Percentiles rank a stretch among this genome's conserved stretches.
Conservation (phyloP, 2,888 invertebrate genomes). For the Temnothorax rugatulus region DNA sequence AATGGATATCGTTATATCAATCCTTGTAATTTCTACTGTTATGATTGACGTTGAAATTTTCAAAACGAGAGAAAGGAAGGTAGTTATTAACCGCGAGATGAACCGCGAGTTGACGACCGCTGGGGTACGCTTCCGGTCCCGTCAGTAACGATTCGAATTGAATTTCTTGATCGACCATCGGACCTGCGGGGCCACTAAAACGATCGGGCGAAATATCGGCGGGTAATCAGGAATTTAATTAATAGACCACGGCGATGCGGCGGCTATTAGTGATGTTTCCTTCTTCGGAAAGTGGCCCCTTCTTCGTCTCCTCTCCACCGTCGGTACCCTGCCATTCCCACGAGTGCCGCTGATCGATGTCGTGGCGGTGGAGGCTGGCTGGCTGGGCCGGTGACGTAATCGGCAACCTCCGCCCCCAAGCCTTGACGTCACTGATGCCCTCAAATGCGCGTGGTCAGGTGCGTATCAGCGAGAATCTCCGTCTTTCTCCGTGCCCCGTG, state of each 20-base stretch:
- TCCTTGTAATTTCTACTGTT: not conserved
- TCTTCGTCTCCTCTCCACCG: conserved; percentile 24
- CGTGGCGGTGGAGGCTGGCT: conserved; percentile 75
- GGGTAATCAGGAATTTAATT: conserved; percentile 74
- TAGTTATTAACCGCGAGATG: conserved; percentile 5
- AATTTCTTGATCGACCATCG: conserved; percentile 45
- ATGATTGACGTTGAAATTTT: not conserved
- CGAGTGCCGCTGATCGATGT: conserved; percentile 73
- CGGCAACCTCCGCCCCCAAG: conserved; percentile 80
- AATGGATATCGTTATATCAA: not conserved
- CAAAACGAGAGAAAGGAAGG: not conserved
- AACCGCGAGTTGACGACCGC: not conserved
- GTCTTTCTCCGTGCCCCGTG: conserved; percentile 19
- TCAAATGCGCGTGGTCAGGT: conserved; percentile 81
- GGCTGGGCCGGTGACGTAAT: conserved; percentile 83
- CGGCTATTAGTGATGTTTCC: conserved; percentile 74
- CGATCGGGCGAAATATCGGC: conserved; percentile 57
- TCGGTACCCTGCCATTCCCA: conserved; percentile 37
- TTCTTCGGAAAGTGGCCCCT: conserved; percentile 28
- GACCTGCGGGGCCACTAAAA: not conserved
- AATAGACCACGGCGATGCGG: conserved; percentile 64
- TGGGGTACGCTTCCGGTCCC: not conserved
- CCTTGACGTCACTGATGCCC: conserved; percentile 84
- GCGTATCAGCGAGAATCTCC: conserved; percentile 74
- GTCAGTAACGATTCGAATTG: conserved; percentile 43